Conservation (phyloP, 2,113 vertebrate species). For the Carettochelys insculpta region DNA sequence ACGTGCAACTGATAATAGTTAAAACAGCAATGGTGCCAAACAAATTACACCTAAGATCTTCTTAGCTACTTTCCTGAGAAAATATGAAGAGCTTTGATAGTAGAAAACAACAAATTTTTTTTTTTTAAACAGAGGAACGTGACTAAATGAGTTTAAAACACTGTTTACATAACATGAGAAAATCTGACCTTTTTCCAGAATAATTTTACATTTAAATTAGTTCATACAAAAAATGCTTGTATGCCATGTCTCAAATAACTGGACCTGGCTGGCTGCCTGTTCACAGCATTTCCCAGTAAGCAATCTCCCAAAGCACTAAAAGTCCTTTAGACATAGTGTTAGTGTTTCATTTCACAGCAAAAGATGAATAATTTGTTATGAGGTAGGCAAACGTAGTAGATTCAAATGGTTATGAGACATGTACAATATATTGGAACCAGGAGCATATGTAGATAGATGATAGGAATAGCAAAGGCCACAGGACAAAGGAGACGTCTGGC, state of each 20-base stretch:
- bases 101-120: neutral
- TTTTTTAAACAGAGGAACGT: neutral
- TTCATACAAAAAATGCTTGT: conserved; percentile 14
- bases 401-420: neutral
- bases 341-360: conserved; percentile 5
- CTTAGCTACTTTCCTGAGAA: too few relatives aligned
- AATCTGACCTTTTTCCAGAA: neutral
- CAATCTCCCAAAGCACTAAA: conserved; percentile 19
- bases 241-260: neutral
- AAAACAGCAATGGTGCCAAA: neutral
- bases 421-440: neutral
- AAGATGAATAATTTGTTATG: conserved; percentile 38
- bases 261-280: conserved; percentile 23
- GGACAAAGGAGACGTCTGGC: neutral
- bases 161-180: conserved; percentile 7
- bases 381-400: neutral
- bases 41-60: neutral
- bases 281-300: conserved; percentile 48
- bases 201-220: conserved; percentile 22
- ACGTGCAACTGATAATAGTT: neutral
- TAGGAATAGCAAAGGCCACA: neutral
- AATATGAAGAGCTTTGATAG: neutral
- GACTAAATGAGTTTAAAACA: neutral
- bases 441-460: neutral
- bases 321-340: conserved; percentile 34